Conservation (phyloP, 2,888 invertebrate species). For the Cantharis nigra region DNA sequence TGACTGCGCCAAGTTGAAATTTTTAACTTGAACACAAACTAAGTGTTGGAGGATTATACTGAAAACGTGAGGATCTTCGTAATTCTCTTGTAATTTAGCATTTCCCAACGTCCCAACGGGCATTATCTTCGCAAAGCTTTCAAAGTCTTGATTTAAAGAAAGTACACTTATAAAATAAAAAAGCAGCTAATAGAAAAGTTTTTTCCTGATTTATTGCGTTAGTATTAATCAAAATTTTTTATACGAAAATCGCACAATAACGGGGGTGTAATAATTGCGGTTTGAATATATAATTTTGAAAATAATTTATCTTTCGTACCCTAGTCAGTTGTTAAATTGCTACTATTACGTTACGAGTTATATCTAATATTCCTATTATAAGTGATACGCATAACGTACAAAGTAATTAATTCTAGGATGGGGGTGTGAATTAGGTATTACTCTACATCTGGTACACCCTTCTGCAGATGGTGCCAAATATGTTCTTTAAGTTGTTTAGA, state of each 20-base stretch:
- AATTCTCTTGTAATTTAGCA: slow-evolving; percentile 21
- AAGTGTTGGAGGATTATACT: slow-evolving; percentile 13
- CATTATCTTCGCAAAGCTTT: slow-evolving; percentile 12
- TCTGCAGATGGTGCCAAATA: slow-evolving; percentile 33
- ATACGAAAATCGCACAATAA: background rate
- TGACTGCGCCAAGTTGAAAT: slow-evolving; percentile 8
- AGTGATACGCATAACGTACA: slow-evolving; percentile 27
- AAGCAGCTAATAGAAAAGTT: background rate
- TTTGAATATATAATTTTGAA: background rate
- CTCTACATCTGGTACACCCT: slow-evolving; percentile 37
- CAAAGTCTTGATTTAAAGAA: slow-evolving; percentile 7
- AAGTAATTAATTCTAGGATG: slow-evolving; percentile 38
- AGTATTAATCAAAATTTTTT: background rate
- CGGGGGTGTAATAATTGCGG: background rate
- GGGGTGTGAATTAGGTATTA: slow-evolving; percentile 37
- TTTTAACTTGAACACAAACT: slow-evolving; percentile 17
- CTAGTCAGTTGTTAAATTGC: slow-evolving; percentile 6
- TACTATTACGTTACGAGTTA: slow-evolving; percentile 7
- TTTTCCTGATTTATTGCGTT: background rate
- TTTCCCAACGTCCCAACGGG: slow-evolving; percentile 11
- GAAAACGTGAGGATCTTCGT: slow-evolving; percentile 17
- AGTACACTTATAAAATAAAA: background rate
- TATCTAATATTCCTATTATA: slow-evolving; percentile 20
- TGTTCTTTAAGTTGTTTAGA: slow-evolving; percentile 15
- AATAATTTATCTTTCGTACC: background rate